Evolutionary conservation across 2,113 vertebrate species (phyloP), one percentile per base, ranked within the genome.

Genomic region (Scomber scombrus): DNA sequence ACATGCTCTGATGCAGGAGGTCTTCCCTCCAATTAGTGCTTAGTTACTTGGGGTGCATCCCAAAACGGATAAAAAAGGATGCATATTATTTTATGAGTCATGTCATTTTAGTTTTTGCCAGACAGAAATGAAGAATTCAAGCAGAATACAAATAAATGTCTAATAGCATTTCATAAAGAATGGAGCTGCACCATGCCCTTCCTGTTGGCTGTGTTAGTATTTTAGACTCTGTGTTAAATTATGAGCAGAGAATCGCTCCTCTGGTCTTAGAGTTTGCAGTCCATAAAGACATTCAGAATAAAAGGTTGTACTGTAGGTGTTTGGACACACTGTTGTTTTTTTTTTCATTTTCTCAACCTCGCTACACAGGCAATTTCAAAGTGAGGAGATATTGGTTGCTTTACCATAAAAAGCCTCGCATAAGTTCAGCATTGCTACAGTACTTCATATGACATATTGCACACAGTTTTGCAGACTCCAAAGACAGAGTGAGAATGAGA

Each of bases 361-460:
- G 1, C 46, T 55, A 55, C 55, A 65, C 62, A 71, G 26, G 16
- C 16, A 26, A 64, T 57, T 12, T 47, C 71, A 52, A 50, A 52
- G 46, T 45, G 52, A 62, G 65, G 29, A 60, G 31, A 67, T 31
- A 51, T 47, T 18, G n/a, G 1, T 5, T 46, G 34, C n/a, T 29
- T 1, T 63, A 5, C 19, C 11, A 57, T 77, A 23, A 60, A 57
- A 80, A 50, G 49, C 40, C 50, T 64, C 0, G 4, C 57, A 71
- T 7, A 72, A 23, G 15, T 75, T 80, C 51, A 50, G 58, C 23
- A 11, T 56, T 46, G 34, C 68, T 49, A 4, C 64, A 67, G 66
- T 50, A 5, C 61, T 70, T 82, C 26, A 29, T 75, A 60, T 60
- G 64, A 56, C 69, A 88, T 51, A 88, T 82, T 81, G 73, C 56